phyloP scores from a whole-genome alignment of 2,888 invertebrate species.

The Oscheius myriophilus region DNA sequence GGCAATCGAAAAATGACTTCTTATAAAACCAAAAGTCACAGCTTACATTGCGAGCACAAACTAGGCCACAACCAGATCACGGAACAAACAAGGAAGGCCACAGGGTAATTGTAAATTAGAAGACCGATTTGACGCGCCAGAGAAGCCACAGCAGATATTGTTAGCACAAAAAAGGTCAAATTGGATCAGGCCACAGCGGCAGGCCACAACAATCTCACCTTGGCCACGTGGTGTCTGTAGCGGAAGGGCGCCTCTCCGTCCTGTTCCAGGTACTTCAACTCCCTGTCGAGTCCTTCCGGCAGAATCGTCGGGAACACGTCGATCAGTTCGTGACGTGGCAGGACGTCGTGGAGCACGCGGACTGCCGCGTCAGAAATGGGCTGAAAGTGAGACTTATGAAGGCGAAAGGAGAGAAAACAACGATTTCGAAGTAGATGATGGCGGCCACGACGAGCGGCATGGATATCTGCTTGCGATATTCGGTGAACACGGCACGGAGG shows the following conservation, averaged over 20 bases:
- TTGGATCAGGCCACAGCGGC: too few relatives aligned
- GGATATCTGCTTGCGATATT: conserved; percentile 34
- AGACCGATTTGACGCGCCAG: too few relatives aligned
- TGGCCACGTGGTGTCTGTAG: conserved; percentile 40
- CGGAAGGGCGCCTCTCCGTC: conserved; percentile 59
- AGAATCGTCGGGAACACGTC: conserved; percentile 53
- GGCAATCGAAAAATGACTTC: too few relatives aligned
- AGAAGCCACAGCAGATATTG: too few relatives aligned
- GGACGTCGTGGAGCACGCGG: conserved; percentile 47
- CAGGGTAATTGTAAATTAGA: too few relatives aligned
- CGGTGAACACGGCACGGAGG: conserved; percentile 29
- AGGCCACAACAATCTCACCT: conserved; percentile 5
- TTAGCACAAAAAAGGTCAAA: too few relatives aligned
- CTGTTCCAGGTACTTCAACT: conserved; percentile 47
- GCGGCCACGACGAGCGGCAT: conserved; percentile 44
- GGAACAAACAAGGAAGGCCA: too few relatives aligned
- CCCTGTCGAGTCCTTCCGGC: conserved; percentile 43
- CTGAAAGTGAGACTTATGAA: conserved; percentile 27
- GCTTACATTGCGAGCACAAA: too few relatives aligned
- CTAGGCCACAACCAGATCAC: too few relatives aligned
- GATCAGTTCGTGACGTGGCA: conserved; percentile 57
- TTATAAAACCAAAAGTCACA: too few relatives aligned
- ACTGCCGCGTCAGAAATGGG: conserved; percentile 33
- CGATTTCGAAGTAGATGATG: conserved; percentile 33
- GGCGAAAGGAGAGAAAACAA: conserved; percentile 10